Evolutionary conservation across 2,888 invertebrate genomes (phyloP).

Genomic region (Axea sp.): DNA sequence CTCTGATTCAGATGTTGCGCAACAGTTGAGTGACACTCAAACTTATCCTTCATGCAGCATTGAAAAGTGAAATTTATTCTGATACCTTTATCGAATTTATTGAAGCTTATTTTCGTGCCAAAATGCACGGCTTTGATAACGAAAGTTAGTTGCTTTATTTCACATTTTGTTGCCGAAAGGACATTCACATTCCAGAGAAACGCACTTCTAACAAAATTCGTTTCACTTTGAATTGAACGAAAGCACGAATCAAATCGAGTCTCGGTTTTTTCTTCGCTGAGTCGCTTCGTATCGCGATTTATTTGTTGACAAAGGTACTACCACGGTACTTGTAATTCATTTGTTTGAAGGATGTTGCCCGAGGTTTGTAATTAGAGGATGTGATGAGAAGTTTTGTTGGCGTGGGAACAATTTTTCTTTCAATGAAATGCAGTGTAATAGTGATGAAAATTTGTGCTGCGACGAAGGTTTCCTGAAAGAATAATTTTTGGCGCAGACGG

Average conservation of each 20-base stretch:
- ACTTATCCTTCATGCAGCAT: conserved; percentile 18
- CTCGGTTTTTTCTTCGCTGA: too few relatives aligned
- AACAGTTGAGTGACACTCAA: conserved; percentile 26
- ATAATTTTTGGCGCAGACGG: too few relatives aligned
- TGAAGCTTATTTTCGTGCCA: conserved; percentile 1
- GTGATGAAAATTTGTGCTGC: conserved; percentile 11
- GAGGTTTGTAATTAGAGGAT: conserved; percentile 28
- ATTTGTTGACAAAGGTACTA: too few relatives aligned
- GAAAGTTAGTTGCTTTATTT: too few relatives aligned
- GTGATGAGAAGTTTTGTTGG: conserved; percentile 21
- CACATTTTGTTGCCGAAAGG: too few relatives aligned
- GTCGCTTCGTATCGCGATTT: too few relatives aligned
- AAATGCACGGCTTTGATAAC: too few relatives aligned
- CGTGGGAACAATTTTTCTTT: conserved; percentile 25
- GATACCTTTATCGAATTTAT: conserved; percentile 4
- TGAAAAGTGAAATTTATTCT: conserved; percentile 39
- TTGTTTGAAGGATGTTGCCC: conserved; percentile 8
- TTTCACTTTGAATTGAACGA: too few relatives aligned
- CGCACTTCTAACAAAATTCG: too few relatives aligned
- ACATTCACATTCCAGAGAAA: too few relatives aligned
- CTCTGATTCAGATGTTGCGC: conserved; percentile 19
- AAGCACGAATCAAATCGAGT: too few relatives aligned
- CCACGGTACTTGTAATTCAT: conserved; percentile 1
- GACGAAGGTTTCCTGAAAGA: too few relatives aligned
- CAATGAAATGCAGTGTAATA: not conserved